A percentile compares a stretch with the other conserved stretches of the same genome.
phyloP scores from a whole-genome alignment of 2,113 vertebrate genomes.

The Ptyas mucosa region DNA sequence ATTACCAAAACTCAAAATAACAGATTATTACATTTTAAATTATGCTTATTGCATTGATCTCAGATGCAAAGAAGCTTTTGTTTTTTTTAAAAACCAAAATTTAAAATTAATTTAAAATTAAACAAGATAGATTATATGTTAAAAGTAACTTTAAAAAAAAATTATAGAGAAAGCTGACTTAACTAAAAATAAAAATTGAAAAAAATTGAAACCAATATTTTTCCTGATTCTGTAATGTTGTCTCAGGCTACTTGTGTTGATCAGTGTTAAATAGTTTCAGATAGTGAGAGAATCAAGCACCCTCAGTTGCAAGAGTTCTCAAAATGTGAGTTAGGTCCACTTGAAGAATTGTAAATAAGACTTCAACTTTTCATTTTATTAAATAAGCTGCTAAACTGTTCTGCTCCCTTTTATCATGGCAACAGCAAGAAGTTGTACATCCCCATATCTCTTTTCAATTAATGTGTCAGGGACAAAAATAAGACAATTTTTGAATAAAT shows the following conservation, averaged over 20 bases:
- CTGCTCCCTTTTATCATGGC: neutral
- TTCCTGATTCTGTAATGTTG: neutral
- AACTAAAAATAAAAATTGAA: neutral
- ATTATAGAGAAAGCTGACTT: constrained; percentile 6
- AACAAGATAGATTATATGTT: constrained; percentile 3
- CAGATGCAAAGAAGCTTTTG: constrained; percentile 11
- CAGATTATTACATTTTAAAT: neutral
- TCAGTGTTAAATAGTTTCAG: constrained; percentile 50
- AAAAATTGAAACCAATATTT: neutral
- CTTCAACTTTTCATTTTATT: neutral
- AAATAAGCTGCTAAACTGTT: neutral
- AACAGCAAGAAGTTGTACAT: neutral
- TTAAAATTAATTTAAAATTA: neutral
- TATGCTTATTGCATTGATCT: neutral
- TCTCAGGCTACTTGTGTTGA: neutral
- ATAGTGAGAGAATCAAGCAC: constrained; percentile 33
- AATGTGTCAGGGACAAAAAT: neutral
- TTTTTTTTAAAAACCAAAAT: neutral
- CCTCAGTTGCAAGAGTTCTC: constrained; percentile 16
- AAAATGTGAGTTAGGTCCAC: neutral
- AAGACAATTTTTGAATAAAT: neutral
- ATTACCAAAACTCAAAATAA: neutral
- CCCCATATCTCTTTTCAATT: neutral
- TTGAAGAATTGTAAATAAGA: neutral
- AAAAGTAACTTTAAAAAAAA: neutral